A percentile compares a stretch with the other conserved stretches of the same genome.
These are phyloP conservation scores for Crossocerus cetratus DNA, from an alignment of 2,888 invertebrate species.

Conservation along the genomic window DNA sequence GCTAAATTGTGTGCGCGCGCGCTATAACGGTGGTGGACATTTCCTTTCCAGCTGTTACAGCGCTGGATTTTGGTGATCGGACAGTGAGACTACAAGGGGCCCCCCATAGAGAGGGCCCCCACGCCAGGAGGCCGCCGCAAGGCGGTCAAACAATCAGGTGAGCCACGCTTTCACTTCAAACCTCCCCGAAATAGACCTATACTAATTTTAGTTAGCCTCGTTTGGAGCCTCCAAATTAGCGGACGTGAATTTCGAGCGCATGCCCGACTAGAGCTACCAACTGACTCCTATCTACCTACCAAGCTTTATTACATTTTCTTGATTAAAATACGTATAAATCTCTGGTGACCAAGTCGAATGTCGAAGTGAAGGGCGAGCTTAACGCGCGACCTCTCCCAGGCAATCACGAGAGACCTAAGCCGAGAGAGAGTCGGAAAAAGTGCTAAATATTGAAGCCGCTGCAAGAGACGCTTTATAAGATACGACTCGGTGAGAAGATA, in stretches of 20 bases:
- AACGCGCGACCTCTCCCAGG: background rate
- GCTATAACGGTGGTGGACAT: constrained; percentile 46
- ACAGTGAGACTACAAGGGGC: constrained; percentile 66
- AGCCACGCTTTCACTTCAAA: constrained; percentile 33
- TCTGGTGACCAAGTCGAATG: background rate
- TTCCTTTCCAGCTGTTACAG: constrained; percentile 71
- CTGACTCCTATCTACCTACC: background rate
- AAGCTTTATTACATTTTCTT: background rate
- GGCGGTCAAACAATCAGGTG: constrained; percentile 68
- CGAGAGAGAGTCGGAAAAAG: background rate
- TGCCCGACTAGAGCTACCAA: background rate
- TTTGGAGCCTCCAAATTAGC: constrained; percentile 6
- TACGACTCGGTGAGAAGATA: background rate
- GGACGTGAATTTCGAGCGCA: background rate
- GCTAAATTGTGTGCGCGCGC: constrained; percentile 20
- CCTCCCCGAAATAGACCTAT: background rate
- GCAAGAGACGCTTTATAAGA: background rate
- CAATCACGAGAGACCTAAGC: background rate
- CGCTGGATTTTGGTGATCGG: constrained; percentile 69
- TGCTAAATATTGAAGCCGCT: background rate
- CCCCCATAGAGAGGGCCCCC: constrained; percentile 72
- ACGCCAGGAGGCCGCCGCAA: constrained; percentile 65
- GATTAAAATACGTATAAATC: background rate
- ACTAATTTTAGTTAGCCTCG: constrained; percentile 4
- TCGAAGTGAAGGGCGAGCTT: background rate